Evolutionary conservation across 2,113 vertebrate genomes (phyloP).

Genomic region (Lontra canadensis): DNA sequence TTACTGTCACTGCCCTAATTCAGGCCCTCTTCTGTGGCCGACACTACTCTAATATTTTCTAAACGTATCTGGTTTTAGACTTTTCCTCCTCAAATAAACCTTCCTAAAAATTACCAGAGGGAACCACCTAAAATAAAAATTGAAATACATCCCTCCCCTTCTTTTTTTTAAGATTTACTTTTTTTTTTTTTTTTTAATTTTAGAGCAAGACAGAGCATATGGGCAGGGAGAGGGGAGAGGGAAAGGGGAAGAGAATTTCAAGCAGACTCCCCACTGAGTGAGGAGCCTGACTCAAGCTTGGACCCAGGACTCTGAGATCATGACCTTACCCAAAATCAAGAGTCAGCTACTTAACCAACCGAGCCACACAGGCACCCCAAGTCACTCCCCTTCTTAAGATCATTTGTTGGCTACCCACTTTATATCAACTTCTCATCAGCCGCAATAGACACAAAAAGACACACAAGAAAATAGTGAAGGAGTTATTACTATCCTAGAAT

Average conservation of each 20-base stretch:
- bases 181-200: not conserved
- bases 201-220: not conserved
- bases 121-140: not conserved
- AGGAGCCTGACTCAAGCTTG: not conserved
- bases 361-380: not conserved
- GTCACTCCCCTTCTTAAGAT: not conserved
- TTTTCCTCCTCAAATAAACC: not conserved
- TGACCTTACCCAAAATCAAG: not conserved
- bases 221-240: not conserved
- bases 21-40: not conserved
- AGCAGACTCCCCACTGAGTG: not conserved
- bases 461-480: not conserved
- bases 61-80: not conserved
- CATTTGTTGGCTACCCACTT: not conserved
- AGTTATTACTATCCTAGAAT: not conserved
- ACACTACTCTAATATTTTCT: not conserved
- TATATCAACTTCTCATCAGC: not conserved
- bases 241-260: not conserved
- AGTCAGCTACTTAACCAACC: not conserved
- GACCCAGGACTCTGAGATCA: not conserved
- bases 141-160: not conserved
- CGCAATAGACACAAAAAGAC: not conserved
- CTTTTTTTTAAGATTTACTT: not conserved
- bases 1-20: not conserved
- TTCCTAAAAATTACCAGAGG: not conserved